Conservation (phyloP, 1,140 invertebrate species). For the Mylabris phalerata region DNA sequence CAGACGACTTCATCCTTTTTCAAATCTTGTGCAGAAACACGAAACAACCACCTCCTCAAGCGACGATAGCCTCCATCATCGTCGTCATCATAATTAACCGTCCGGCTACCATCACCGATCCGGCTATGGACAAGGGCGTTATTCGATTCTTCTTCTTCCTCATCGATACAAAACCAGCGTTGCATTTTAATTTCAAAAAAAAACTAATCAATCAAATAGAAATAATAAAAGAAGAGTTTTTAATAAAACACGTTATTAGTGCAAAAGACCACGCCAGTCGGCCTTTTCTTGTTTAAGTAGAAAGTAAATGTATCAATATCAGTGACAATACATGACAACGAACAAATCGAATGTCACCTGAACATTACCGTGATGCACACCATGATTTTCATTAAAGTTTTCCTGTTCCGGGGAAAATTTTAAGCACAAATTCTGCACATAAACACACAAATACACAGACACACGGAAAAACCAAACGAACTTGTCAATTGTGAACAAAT, state of each 20-base stretch:
- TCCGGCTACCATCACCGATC: slow-evolving; percentile 1
- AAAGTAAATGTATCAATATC: neutral
- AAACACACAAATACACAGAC: too few species aligned
- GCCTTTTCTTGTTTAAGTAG: too few species aligned
- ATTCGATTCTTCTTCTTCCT: slow-evolving; percentile 43
- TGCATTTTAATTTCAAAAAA: slow-evolving; percentile 41
- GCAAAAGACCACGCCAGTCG: too few species aligned
- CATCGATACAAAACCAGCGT: slow-evolving; percentile 49
- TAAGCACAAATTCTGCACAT: too few species aligned
- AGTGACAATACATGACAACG: neutral
- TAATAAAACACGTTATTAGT: neutral
- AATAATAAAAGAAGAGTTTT: neutral
- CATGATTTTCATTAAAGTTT: neutral
- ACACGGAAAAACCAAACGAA: neutral
- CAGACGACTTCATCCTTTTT: slow-evolving; percentile 43
- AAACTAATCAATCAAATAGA: neutral
- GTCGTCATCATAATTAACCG: slow-evolving; percentile 11
- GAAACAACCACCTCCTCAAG: slow-evolving; percentile 43
- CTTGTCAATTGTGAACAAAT: too few species aligned
- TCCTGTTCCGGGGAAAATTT: too few species aligned
- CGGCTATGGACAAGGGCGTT: slow-evolving; percentile 21
- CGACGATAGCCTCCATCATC: neutral
- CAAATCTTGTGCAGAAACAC: slow-evolving; percentile 39
- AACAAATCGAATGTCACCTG: neutral
- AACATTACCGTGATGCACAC: neutral